phyloP scores from a whole-genome alignment of 2,797 vertebrate genomes.

The Arnoldichthys spilopterus region DNA sequence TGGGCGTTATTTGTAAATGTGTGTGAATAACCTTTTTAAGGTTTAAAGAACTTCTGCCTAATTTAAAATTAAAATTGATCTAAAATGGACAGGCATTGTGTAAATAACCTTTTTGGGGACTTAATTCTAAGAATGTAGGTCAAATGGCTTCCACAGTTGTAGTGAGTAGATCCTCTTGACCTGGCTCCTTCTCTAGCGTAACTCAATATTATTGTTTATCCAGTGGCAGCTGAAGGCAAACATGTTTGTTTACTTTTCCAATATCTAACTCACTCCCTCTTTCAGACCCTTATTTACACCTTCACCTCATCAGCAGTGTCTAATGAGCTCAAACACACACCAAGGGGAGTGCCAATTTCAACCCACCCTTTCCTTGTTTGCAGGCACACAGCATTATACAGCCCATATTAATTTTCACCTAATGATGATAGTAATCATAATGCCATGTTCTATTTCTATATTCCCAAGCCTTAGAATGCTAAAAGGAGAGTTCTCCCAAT shows the following conservation, averaged over 20 bases:
- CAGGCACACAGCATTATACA: conserved; percentile 1
- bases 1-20: no score
- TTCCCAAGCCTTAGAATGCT: background rate
- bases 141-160: background rate
- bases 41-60: no score
- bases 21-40: no score
- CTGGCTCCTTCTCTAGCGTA: background rate
- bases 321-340: conserved; percentile 17
- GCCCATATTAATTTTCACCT: background rate
- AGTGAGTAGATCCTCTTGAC: background rate
- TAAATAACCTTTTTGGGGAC: no score
- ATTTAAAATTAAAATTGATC: no score
- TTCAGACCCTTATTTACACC: background rate
- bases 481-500: background rate
- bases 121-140: no score
- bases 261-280: background rate
- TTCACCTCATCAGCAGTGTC: background rate
- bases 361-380: background rate
- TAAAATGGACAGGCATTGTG: no score
- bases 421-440: background rate
- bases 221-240: conserved; percentile 3
- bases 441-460: background rate
- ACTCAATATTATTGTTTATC: conserved; percentile 8
- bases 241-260: conserved; percentile 29
- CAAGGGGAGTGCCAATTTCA: background rate